These are phyloP conservation scores for Bryconaethiops microstoma DNA, from an alignment of 2,797 vertebrate species.

Conservation along the genomic window DNA sequence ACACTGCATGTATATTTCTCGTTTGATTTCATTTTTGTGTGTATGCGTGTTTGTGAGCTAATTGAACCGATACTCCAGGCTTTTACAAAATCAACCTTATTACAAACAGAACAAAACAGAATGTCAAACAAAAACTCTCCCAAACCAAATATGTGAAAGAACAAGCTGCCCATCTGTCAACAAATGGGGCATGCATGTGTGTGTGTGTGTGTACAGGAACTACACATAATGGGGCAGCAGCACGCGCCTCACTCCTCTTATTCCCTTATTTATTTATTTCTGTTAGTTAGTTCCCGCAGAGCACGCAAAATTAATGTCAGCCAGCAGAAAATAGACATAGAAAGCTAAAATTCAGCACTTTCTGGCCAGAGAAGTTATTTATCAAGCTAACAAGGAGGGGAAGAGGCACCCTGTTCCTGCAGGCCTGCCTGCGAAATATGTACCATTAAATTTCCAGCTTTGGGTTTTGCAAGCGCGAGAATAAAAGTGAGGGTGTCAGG, in stretches of 20 bases:
- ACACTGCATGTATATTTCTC: conserved; percentile 9
- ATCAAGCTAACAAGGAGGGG: conserved; percentile 98
- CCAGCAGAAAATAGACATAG: conserved; percentile 95
- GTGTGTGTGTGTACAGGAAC: conserved; percentile 29
- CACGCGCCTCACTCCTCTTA: conserved; percentile 68
- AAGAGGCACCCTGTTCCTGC: conserved; percentile 81
- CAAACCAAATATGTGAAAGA: conserved; percentile 41
- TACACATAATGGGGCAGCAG: conserved; percentile 75
- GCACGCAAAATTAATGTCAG: conserved; percentile 98
- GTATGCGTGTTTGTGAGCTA: neutral
- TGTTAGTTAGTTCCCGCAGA: conserved; percentile 92
- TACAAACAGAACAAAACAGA: conserved; percentile 15
- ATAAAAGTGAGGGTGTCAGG: conserved; percentile 75
- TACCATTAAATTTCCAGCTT: conserved; percentile 95
- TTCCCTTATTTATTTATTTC: conserved; percentile 80
- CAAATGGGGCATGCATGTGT: conserved; percentile 41
- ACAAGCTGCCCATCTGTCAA: conserved; percentile 36
- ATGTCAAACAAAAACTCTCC: conserved; percentile 20
- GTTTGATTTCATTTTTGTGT: conserved; percentile 21
- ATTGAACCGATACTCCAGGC: conserved; percentile 8
- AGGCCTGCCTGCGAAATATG: conserved; percentile 86
- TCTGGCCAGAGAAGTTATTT: conserved; percentile 97
- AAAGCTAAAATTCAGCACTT: conserved; percentile 98
- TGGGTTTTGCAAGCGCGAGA: conserved; percentile 85
- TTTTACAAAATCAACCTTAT: conserved; percentile 30